These are phyloP conservation scores for Amphiduros pacificus DNA, from an alignment of 2,888 invertebrate species.

Conservation along the genomic window DNA sequence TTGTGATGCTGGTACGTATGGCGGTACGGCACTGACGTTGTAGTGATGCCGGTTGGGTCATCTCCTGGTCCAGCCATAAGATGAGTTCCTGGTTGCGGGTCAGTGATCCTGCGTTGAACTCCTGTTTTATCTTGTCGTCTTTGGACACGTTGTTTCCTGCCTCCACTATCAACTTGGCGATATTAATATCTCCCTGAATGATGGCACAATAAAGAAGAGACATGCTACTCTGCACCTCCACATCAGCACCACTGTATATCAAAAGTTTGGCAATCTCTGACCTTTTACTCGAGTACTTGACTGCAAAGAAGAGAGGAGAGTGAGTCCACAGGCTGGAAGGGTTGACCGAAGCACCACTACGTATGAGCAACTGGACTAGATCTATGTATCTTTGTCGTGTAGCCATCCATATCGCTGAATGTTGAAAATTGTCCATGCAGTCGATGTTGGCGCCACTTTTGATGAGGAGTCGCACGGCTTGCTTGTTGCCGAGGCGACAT, in stretches of 20 bases:
- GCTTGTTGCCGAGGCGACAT: conserved; percentile 53
- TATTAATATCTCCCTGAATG: conserved; percentile 16
- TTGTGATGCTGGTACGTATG: conserved; percentile 5
- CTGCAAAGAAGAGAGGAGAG: conserved; percentile 24
- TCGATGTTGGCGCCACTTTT: conserved; percentile 52
- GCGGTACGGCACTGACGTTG: conserved; percentile 20
- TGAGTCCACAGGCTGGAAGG: conserved; percentile 23
- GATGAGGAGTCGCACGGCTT: conserved; percentile 49
- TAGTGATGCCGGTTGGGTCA: conserved; percentile 4
- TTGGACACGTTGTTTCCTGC: conserved; percentile 24
- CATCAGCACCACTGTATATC: conserved; percentile 21
- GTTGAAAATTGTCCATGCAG: conserved; percentile 36
- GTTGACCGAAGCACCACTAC: conserved; percentile 25
- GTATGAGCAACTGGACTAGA: conserved; percentile 22
- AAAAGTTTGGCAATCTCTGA: conserved; percentile 22
- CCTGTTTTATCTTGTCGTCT: conserved; percentile 8
- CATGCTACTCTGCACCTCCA: background rate
- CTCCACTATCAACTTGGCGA: conserved; percentile 18
- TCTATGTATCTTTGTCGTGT: conserved; percentile 22
- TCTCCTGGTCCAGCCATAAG: conserved; percentile 12
- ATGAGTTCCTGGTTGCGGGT: conserved; percentile 9
- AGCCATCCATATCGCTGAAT: conserved; percentile 32
- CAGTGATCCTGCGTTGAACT: conserved; percentile 9
- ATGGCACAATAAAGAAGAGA: conserved; percentile 23
- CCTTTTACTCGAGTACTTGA: conserved; percentile 23